phyloP scores from a whole-genome alignment of 1,140 invertebrate genomes.

The Drosophila bifasciata region DNA sequence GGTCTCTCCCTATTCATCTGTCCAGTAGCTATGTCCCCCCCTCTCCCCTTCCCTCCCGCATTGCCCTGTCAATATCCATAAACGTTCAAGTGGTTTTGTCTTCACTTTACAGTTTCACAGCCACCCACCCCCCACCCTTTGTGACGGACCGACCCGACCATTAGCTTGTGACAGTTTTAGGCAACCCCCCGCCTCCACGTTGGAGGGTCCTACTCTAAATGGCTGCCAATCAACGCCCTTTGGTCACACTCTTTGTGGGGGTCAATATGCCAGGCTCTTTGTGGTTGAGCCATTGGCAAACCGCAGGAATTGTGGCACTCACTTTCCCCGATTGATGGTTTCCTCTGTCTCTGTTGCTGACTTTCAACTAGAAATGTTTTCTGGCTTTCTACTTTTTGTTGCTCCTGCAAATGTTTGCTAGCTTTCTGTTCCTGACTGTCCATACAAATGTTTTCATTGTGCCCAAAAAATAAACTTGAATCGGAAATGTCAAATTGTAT shows the following conservation, averaged over 20 bases:
- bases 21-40: too few species aligned
- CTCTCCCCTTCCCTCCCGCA: background rate
- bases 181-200: too few species aligned
- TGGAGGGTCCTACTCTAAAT: background rate
- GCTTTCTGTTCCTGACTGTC: too few species aligned
- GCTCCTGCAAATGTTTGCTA: too few species aligned
- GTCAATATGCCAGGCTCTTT: slow-evolving; percentile 51
- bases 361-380: slow-evolving; percentile 28
- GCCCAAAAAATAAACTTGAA: slow-evolving; percentile 15
- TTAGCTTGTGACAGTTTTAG: slow-evolving; percentile 29
- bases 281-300: slow-evolving; percentile 35
- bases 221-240: slow-evolving; percentile 49
- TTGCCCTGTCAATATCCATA: slow-evolving; percentile 46
- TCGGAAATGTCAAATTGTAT: slow-evolving; percentile 16
- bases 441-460: slow-evolving; percentile 34
- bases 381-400: too few species aligned
- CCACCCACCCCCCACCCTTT: background rate
- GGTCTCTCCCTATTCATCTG: too few species aligned
- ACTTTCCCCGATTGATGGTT: background rate
- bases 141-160: slow-evolving; percentile 1
- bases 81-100: slow-evolving; percentile 32
- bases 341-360: slow-evolving; percentile 13
- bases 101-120: slow-evolving; percentile 30
- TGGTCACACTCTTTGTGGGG: slow-evolving; percentile 31
- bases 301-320: slow-evolving; percentile 35